A percentile compares a stretch with the other conserved stretches of the same genome.
Evolutionary conservation across 2,888 invertebrate genomes (phyloP).

Genomic region (Lamellibrachia columna): DNA sequence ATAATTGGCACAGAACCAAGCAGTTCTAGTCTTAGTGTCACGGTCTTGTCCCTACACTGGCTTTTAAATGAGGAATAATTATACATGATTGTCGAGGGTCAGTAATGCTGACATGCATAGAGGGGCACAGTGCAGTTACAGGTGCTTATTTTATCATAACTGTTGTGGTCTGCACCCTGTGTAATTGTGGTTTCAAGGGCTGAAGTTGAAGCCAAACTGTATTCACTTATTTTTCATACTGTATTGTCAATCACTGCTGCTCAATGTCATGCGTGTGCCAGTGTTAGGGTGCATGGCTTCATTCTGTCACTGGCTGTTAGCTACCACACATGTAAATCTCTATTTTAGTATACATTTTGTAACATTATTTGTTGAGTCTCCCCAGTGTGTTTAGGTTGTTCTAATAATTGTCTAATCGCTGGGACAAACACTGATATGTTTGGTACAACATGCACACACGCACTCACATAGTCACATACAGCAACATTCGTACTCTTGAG

Average conservation of each 20-base stretch:
- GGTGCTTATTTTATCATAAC: neutral
- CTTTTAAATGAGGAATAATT: neutral
- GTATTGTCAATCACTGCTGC: neutral
- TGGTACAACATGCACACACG: neutral
- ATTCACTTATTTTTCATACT: too few species aligned
- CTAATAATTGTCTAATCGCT: neutral
- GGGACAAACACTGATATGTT: neutral
- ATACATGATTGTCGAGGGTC: neutral
- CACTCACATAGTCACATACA: neutral
- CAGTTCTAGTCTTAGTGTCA: neutral
- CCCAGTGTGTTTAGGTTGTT: neutral
- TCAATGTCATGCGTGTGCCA: neutral
- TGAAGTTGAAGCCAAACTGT: too few species aligned
- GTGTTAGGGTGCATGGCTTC: neutral
- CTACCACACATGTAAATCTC: conserved; percentile 1
- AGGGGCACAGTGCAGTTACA: neutral
- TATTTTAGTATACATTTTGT: neutral
- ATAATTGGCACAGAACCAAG: conserved; percentile 31
- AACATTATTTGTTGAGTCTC: neutral
- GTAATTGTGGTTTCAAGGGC: neutral
- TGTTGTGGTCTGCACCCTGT: neutral
- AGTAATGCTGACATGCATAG: neutral
- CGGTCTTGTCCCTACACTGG: neutral
- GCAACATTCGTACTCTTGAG: neutral
- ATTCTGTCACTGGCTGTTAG: neutral